Conservation (phyloP, 2,113 vertebrate species). For the Seriola rivoliana region DNA sequence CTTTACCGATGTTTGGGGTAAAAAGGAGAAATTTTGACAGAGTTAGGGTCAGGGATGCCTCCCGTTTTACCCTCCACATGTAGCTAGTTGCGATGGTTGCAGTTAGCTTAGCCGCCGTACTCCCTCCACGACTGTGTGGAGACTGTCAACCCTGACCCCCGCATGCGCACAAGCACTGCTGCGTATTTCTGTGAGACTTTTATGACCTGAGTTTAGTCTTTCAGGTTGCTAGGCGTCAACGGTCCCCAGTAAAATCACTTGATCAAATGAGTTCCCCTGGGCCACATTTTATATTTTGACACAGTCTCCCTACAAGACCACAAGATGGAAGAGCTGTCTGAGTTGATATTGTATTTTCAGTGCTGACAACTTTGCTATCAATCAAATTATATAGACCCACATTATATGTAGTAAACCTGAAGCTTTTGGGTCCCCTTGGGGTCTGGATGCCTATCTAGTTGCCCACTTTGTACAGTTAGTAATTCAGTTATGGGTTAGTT, state of each 20-base stretch:
- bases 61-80: conserved; percentile 88
- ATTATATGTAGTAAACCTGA: no score
- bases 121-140: conserved; percentile 75
- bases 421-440: no score
- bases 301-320: no score
- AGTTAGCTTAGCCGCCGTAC: conserved; percentile 81
- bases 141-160: conserved; percentile 81
- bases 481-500: no score
- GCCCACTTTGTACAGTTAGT: no score
- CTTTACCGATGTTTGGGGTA: conserved; percentile 70
- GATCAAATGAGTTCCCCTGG: no score
- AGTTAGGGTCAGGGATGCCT: conserved; percentile 82
- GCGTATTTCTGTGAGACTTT: accelerated
- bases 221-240: not conserved
- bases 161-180: conserved; percentile 62
- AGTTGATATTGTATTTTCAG: no score
- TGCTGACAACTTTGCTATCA: no score
- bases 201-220: not conserved
- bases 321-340: no score
- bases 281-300: no score
- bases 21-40: conserved; percentile 70
- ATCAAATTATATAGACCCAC: no score
- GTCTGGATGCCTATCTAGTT: no score
- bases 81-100: conserved; percentile 80
- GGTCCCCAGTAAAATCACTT: not conserved